phyloP scores from a whole-genome alignment of 2,113 vertebrate genomes.

The Vidua macroura region DNA sequence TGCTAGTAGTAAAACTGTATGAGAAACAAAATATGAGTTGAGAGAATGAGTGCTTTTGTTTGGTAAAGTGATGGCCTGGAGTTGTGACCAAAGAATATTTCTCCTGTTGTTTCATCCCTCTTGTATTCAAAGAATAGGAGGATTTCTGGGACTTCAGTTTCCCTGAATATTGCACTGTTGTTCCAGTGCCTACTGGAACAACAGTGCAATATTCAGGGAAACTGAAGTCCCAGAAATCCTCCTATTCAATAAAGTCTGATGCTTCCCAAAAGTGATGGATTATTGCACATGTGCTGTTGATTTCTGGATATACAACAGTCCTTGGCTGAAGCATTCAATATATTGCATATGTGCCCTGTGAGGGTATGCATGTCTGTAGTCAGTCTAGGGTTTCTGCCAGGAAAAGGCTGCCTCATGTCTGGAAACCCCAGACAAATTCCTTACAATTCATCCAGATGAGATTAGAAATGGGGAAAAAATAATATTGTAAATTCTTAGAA shows the following conservation, averaged over 20 bases:
- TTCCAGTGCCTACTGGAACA: neutral
- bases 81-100: neutral
- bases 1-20: neutral
- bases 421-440: slow-evolving; percentile 62
- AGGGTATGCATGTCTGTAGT: slow-evolving; percentile 60
- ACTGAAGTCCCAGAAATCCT: neutral
- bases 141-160: neutral
- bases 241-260: neutral
- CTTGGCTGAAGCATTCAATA: slow-evolving; percentile 31
- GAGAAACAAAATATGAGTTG: neutral
- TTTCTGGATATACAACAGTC: slow-evolving; percentile 35
- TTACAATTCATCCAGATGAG: slow-evolving; percentile 45
- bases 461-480: neutral
- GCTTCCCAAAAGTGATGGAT: slow-evolving; percentile 6
- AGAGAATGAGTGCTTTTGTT: neutral
- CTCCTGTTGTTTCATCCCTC: neutral
- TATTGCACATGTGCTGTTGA: slow-evolving; percentile 36
- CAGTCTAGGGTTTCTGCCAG: slow-evolving; percentile 60
- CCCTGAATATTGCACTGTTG: neutral
- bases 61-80: neutral
- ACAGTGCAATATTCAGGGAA: neutral
- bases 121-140: neutral
- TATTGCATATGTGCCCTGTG: slow-evolving; percentile 55
- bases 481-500: neutral
- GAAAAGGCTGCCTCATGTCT: slow-evolving; percentile 69